Conservation (phyloP, 2,113 vertebrate genomes). For the Eidolon helvum region DNA sequence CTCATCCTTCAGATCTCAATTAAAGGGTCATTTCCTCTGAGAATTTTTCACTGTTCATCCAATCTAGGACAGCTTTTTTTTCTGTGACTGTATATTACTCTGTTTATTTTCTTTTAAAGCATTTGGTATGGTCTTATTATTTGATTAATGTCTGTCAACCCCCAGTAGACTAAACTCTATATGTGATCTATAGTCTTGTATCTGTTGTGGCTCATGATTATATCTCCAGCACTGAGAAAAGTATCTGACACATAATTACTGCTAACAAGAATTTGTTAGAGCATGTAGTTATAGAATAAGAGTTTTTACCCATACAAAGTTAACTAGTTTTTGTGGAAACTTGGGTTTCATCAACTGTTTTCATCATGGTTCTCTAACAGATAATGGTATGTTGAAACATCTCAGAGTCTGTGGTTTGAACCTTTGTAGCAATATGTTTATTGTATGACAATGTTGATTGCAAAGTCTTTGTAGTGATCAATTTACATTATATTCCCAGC, state of each 20-base stretch:
- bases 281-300: background rate
- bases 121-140: background rate
- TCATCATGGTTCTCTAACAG: background rate
- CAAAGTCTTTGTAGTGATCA: background rate
- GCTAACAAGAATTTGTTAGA: background rate
- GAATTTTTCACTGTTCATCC: background rate
- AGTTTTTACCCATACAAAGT: background rate
- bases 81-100: background rate
- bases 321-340: background rate
- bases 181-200: background rate
- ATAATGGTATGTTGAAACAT: background rate
- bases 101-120: constrained; percentile 7
- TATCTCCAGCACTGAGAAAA: background rate
- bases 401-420: background rate
- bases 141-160: background rate
- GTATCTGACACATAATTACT: background rate
- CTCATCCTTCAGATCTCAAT: background rate
- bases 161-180: background rate
- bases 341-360: background rate
- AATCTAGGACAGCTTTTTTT: background rate
- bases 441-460: background rate
- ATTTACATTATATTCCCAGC: background rate
- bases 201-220: background rate
- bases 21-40: background rate
- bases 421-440: background rate